phyloP scores from a whole-genome alignment of 2,888 invertebrate genomes.

The Drymonia ruficornis region DNA sequence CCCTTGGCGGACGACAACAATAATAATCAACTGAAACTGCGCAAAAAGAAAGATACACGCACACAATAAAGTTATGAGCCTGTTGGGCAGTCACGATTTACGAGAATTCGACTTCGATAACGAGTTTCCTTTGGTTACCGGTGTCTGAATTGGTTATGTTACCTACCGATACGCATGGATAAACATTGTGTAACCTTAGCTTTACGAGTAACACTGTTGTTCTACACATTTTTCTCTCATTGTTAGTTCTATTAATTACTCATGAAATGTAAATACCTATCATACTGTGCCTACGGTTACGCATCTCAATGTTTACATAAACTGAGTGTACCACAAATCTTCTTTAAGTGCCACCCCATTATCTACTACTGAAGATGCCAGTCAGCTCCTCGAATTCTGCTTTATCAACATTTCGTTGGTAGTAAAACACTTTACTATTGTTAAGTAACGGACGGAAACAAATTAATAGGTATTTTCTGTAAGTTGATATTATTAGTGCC shows the following conservation, averaged over 20 bases:
- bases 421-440: no score
- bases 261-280: not conserved
- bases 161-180: constrained; percentile 1
- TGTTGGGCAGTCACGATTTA: constrained; percentile 33
- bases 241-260: not conserved
- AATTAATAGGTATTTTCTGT: no score
- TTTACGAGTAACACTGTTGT: not conserved
- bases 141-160: constrained; percentile 3
- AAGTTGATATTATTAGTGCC: no score
- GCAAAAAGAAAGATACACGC: constrained; percentile 42
- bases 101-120: not conserved
- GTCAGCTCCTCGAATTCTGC: no score
- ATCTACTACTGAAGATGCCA: no score
- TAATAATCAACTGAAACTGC: constrained; percentile 44
- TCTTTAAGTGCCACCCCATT: no score
- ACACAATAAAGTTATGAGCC: constrained; percentile 50
- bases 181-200: not conserved
- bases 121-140: constrained; percentile 26
- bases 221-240: not conserved
- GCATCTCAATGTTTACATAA: no score
- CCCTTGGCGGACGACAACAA: constrained; percentile 29
- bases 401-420: no score
- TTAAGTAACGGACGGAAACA: no score
- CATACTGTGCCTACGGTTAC: not conserved
- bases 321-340: no score